Conservation (phyloP, 2,797 vertebrate genomes). For the Fistularia commersonii region DNA sequence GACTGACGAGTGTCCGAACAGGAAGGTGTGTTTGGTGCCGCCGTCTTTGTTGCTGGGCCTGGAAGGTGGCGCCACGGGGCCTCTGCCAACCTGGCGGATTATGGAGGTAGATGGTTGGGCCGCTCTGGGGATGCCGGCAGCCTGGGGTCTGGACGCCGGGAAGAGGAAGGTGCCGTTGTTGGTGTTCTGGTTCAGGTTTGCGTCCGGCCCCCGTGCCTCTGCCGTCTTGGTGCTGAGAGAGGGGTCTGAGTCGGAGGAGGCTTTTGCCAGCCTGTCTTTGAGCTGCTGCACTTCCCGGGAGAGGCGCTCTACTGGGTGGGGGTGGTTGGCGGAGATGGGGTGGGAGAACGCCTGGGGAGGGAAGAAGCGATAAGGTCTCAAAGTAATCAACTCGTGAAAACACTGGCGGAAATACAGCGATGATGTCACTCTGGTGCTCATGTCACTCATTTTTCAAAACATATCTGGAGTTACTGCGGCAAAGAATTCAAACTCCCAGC, state of each 20-base stretch:
- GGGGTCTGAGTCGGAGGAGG: conserved; percentile 37
- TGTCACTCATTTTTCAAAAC: no score
- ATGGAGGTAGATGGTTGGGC: conserved; percentile 33
- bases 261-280: conserved; percentile 60
- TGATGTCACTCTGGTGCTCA: no score
- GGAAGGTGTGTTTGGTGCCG: conserved; percentile 75
- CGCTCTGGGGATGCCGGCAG: conserved; percentile 18
- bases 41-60: conserved; percentile 46
- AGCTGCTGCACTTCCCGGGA: conserved; percentile 77
- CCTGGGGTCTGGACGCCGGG: conserved; percentile 49
- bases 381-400: not conserved
- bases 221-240: conserved; percentile 20
- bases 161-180: conserved; percentile 79
- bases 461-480: no score
- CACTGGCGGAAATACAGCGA: not conserved
- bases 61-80: conserved; percentile 7
- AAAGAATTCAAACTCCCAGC: no score
- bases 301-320: conserved; percentile 75
- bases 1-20: conserved; percentile 65
- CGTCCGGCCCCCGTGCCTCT: conserved; percentile 48
- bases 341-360: conserved; percentile 69
- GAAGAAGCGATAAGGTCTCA: not conserved
- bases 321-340: conserved; percentile 65
- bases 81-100: conserved; percentile 50
- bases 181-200: conserved; percentile 77